Evolutionary conservation across 2,888 invertebrate genomes (phyloP).

Genomic region (Caenorhabditis sinica): DNA sequence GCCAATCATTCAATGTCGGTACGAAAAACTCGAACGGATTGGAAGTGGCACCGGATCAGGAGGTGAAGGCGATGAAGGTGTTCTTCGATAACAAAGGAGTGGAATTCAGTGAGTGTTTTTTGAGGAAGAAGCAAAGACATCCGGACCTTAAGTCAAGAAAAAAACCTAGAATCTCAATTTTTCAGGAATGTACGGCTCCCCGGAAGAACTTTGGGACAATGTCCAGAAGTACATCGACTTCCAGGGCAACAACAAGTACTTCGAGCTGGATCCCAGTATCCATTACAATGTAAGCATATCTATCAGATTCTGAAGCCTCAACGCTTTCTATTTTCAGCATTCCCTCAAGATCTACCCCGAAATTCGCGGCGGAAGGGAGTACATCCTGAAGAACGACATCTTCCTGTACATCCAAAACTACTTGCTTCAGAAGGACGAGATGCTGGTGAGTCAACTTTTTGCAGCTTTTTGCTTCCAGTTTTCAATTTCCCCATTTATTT

Average conservation of each 20-base stretch:
- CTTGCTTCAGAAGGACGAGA: not conserved
- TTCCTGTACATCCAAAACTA: constrained; percentile 9
- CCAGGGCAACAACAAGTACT: constrained; percentile 7
- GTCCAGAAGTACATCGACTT: not conserved
- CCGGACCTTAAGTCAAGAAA: not conserved
- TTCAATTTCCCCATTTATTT: not conserved
- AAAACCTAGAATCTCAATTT: not conserved
- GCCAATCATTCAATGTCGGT: not conserved
- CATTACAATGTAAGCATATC: not conserved
- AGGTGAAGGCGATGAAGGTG: not conserved
- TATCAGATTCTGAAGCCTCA: too few relatives aligned
- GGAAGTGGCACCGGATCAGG: not conserved
- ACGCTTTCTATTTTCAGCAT: too few relatives aligned
- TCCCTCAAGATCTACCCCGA: not conserved
- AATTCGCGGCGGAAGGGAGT: not conserved
- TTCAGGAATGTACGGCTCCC: not conserved
- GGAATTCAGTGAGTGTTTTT: not conserved
- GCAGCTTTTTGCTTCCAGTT: not conserved
- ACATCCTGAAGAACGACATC: not conserved
- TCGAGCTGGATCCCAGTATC: not conserved
- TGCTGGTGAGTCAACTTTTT: not conserved
- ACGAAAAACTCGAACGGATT: not conserved
- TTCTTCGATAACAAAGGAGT: not conserved
- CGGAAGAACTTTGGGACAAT: constrained; percentile 3
- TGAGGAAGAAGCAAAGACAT: not conserved